A percentile compares a stretch with the other conserved stretches of the same genome.
Evolutionary conservation across 2,797 vertebrate genomes (phyloP).

Genomic region (Catharus ustulatus): DNA sequence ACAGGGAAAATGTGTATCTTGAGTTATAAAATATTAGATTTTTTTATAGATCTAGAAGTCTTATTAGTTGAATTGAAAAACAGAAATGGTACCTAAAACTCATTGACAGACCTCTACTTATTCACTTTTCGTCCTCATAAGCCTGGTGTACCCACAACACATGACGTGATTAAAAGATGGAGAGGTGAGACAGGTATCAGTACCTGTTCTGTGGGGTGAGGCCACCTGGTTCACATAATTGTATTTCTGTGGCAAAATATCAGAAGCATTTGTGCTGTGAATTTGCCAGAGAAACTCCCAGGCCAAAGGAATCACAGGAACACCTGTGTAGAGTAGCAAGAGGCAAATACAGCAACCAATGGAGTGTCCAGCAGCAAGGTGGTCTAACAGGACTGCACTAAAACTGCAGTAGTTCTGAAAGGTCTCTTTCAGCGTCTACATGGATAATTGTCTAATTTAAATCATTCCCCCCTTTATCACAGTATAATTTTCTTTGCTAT

Average conservation of each 20-base stretch:
- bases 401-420: background rate
- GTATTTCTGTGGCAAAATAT: background rate
- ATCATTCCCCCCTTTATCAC: background rate
- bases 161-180: background rate
- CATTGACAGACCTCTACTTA: background rate
- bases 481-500: background rate
- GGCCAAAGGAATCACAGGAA: background rate
- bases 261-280: background rate
- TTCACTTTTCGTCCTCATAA: background rate
- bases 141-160: background rate
- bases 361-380: background rate
- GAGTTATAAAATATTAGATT: background rate
- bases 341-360: background rate
- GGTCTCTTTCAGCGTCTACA: background rate
- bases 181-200: background rate
- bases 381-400: background rate
- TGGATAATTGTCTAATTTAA: background rate
- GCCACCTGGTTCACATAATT: background rate
- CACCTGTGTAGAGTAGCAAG: accelerated
- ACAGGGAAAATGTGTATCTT: background rate
- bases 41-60: background rate
- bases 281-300: background rate
- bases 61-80: background rate
- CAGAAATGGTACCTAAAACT: background rate
- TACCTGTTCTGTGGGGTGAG: background rate